Percentiles rank a stretch among this genome's conserved stretches.
Evolutionary conservation across 1,140 invertebrate genomes (phyloP).

Genomic region (Drosophila saltans): DNA sequence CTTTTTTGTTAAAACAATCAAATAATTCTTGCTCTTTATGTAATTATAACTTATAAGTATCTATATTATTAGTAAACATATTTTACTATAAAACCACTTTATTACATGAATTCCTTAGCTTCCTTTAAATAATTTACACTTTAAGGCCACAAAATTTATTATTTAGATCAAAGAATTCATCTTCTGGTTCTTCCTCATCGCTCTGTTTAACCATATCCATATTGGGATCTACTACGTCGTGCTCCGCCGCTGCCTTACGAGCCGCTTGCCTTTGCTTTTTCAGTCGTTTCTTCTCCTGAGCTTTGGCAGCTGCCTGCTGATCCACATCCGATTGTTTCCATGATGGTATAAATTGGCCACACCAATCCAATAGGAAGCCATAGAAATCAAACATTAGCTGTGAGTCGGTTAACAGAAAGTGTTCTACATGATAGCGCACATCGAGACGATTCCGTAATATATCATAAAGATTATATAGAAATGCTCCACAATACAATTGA

Average conservation of each 20-base stretch:
- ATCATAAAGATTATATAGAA: constrained; percentile 88
- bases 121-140: constrained; percentile 11
- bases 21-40: too few relatives aligned
- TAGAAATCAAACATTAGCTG: constrained; percentile 84
- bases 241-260: constrained; percentile 45
- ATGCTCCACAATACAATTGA: constrained; percentile 88
- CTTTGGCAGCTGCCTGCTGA: constrained; percentile 35
- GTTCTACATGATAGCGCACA: constrained; percentile 84
- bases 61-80: too few relatives aligned
- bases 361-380: constrained; percentile 68
- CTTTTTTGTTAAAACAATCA: too few relatives aligned
- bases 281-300: constrained; percentile 61
- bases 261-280: constrained; percentile 72
- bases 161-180: constrained; percentile 79
- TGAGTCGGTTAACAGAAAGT: constrained; percentile 84
- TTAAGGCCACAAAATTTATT: constrained; percentile 80
- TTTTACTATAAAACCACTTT: not conserved
- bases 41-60: too few relatives aligned
- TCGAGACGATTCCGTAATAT: constrained; percentile 85
- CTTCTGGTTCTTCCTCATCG: constrained; percentile 45
- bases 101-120: not conserved
- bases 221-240: constrained; percentile 51
- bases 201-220: constrained; percentile 43
- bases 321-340: constrained; percentile 58
- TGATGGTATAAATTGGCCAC: constrained; percentile 52